Conservation (phyloP, 2,113 vertebrate genomes). For the Alethe diademata region DNA sequence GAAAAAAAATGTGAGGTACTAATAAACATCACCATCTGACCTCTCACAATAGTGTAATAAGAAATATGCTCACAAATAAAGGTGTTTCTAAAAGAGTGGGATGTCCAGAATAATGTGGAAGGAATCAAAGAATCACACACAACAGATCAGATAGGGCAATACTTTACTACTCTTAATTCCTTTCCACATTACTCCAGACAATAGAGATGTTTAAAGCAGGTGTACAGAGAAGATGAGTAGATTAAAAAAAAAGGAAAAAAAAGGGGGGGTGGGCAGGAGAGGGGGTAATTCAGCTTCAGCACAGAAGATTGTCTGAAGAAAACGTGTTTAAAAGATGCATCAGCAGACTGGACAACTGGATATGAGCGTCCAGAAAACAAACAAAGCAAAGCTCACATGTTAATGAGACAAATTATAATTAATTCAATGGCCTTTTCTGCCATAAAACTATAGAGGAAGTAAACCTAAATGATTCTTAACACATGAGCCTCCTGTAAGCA, state of each 20-base stretch:
- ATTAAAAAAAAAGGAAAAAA: neutral
- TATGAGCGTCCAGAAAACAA: slow-evolving; percentile 1
- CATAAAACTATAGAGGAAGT: neutral
- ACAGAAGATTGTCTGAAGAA: slow-evolving; percentile 47
- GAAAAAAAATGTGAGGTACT: slow-evolving; percentile 70
- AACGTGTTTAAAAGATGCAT: slow-evolving; percentile 27
- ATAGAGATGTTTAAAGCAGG: slow-evolving; percentile 56
- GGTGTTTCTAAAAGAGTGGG: slow-evolving; percentile 29
- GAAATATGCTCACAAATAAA: slow-evolving; percentile 55
- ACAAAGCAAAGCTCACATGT: neutral
- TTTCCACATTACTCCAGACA: slow-evolving; percentile 72
- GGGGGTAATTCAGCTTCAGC: slow-evolving; percentile 25
- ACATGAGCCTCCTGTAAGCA: neutral
- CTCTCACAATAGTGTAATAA: slow-evolving; percentile 67
- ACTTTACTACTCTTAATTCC: slow-evolving; percentile 44
- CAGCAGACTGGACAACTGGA: neutral
- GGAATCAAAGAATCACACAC: slow-evolving; percentile 51
- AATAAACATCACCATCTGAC: slow-evolving; percentile 69
- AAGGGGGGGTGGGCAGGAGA: neutral
- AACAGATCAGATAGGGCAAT: neutral
- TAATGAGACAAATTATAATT: neutral
- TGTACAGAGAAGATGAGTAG: slow-evolving; percentile 6
- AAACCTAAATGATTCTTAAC: neutral
- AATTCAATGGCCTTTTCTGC: neutral
- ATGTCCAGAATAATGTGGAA: slow-evolving; percentile 71